Base-by-base conservation (phyloP, 2,888 invertebrate genomes). In the Lamproptera curius region DNA sequence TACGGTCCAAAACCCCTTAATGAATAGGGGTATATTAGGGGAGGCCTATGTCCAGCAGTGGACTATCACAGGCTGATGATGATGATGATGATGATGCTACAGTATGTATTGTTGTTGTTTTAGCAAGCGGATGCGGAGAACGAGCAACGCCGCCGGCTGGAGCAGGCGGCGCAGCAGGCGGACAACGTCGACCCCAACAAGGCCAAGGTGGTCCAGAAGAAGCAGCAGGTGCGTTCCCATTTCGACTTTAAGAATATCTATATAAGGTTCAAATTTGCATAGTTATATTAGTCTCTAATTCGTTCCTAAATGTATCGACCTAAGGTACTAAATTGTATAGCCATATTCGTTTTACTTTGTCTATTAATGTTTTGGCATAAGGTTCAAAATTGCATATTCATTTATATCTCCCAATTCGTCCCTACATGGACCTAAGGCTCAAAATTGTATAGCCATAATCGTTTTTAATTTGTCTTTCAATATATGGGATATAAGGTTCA, bases 81-180 rank as follows among this genome's bases (percentile, higher is more conserved):
- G n/a, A n/a, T n/a, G n/a, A n/a, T n/a, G n/a, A n/a, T n/a, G n/a
- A n/a, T n/a, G n/a, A n/a, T n/a, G n/a, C n/a, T n/a, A n/a, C n/a
- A n/a, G n/a, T n/a, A n/a, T n/a, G n/a, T n/a, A n/a, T n/a, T n/a
- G n/a, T n/a, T n/a, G n/a, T n/a, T n/a, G n/a, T 20, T 76, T 2
- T 71, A 97, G 97, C 91, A 92, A 90, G 94, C 96, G 63, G 95
- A 97, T 85, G 91, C 93, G 66, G 98, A 98, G 75, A 97, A 98
- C 83, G 98, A 97, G 76, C 96, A 96, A 75, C 91, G 97, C 59
- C 91, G 94, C 58, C 91, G 97, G 63, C 86, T 97, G 56, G 97
- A 97, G 83, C 91, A 92, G 60, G 96, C 95, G 14, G 95, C 95
- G 15, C 93, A 92, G 44, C 89, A 92, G 26, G 90, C 91, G 44